Conservation (phyloP, 2,797 vertebrate species). For the Glyptemys insculpta region DNA sequence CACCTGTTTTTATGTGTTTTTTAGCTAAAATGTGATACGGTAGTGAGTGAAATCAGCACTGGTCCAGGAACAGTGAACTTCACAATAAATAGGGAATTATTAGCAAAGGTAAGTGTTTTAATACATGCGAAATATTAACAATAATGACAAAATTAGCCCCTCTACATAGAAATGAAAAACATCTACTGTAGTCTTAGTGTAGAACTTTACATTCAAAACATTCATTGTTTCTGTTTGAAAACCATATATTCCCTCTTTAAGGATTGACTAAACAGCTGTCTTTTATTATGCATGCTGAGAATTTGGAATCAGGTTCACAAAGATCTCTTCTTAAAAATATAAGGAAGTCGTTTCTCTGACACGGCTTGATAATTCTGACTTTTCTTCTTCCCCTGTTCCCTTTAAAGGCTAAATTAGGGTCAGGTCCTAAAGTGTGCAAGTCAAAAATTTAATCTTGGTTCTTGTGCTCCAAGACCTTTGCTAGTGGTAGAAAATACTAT, state of each 20-base stretch:
- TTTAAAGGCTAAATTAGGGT: neutral
- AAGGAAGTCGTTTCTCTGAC: neutral
- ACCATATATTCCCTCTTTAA: neutral
- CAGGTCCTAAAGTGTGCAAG: neutral
- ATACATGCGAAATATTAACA: neutral
- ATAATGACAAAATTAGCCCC: neutral
- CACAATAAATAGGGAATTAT: slow-evolving; percentile 87
- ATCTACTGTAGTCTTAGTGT: neutral
- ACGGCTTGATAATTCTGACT: neutral
- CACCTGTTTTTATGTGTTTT: slow-evolving; percentile 30
- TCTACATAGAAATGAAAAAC: neutral
- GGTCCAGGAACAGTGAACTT: slow-evolving; percentile 87
- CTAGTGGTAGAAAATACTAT: neutral
- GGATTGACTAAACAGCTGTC: neutral
- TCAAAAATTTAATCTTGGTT: neutral
- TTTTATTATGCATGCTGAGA: neutral
- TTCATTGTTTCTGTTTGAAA: neutral
- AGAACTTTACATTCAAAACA: neutral
- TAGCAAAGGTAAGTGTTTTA: slow-evolving; percentile 87
- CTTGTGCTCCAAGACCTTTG: neutral
- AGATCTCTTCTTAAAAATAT: neutral
- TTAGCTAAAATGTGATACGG: slow-evolving; percentile 87
- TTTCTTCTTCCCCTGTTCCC: neutral
- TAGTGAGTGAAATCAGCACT: slow-evolving; percentile 87
- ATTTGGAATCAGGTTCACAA: neutral